These are phyloP conservation scores for Cylloceria caligata DNA, from an alignment of 2,888 invertebrate species.

Conservation along the genomic window DNA sequence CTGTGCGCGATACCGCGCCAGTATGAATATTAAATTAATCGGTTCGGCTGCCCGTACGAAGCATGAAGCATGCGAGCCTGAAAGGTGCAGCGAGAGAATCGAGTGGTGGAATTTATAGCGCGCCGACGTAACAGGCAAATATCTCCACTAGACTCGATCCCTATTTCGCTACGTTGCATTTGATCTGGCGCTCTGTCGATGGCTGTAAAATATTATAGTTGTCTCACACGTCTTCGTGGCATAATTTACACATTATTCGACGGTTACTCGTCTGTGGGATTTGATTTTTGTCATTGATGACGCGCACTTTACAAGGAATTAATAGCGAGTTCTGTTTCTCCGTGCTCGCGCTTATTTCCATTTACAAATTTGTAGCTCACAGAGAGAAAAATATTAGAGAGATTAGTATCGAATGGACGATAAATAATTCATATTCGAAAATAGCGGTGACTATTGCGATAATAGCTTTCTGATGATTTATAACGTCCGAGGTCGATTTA, in stretches of 20 bases:
- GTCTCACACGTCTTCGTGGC: not conserved
- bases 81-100: slow-evolving; percentile 57
- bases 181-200: slow-evolving; percentile 5
- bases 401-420: not conserved
- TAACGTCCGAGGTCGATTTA: not conserved
- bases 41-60: slow-evolving; percentile 64
- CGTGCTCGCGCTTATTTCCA: not conserved
- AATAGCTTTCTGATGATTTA: not conserved
- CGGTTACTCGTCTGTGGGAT: slow-evolving; percentile 9
- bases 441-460: not conserved
- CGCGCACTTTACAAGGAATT: not conserved
- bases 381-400: not conserved
- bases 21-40: slow-evolving; percentile 72
- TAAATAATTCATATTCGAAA: not conserved
- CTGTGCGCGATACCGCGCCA: slow-evolving; percentile 34
- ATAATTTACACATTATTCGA: slow-evolving; percentile 23
- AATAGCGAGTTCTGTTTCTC: not conserved
- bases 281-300: slow-evolving; percentile 7
- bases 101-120: slow-evolving; percentile 64
- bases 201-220: slow-evolving; percentile 5
- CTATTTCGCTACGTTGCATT: not conserved
- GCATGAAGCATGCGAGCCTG: not conserved
- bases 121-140: slow-evolving; percentile 22
- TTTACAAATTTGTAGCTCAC: not conserved
- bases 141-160: not conserved